phyloP scores from a whole-genome alignment of 2,113 vertebrate genomes.

The Bagarius yarrelli region DNA sequence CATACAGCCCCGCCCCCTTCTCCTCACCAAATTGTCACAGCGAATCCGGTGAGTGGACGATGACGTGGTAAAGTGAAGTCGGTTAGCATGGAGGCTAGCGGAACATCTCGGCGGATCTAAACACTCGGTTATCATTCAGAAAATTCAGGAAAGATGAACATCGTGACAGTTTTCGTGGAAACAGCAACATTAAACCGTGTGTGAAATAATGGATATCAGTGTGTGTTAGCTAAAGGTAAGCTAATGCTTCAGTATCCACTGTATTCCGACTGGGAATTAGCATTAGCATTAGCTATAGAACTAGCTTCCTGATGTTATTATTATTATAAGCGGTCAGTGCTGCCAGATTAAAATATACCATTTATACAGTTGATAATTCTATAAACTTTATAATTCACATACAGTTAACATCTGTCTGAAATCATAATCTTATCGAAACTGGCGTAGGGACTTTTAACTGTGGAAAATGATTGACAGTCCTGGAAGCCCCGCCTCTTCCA shows the following conservation, averaged over 20 bases:
- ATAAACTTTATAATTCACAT: not conserved
- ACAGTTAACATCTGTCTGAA: not conserved
- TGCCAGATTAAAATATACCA: not conserved
- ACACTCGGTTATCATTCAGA: not conserved
- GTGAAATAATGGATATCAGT: not conserved
- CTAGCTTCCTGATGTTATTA: not conserved
- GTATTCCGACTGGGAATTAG: not conserved
- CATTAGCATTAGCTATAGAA: not conserved
- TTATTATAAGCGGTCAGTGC: not conserved
- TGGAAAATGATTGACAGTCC: not conserved
- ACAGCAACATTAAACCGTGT: not conserved
- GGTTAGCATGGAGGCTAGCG: constrained; percentile 57
- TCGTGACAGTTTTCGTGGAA: not conserved
- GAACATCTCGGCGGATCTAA: constrained; percentile 2
- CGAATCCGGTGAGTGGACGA: constrained; percentile 57
- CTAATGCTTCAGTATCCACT: not conserved
- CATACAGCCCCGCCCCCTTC: not conserved
- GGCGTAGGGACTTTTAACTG: not conserved
- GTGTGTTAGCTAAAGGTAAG: constrained; percentile 17
- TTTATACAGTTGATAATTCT: not conserved
- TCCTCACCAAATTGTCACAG: constrained; percentile 53
- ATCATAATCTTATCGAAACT: not conserved
- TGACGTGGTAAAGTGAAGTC: constrained; percentile 65
- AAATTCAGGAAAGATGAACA: not conserved
- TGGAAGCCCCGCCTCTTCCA: not conserved